Conservation (phyloP, 2,888 invertebrate species). For the Drosophila flavopinicola region DNA sequence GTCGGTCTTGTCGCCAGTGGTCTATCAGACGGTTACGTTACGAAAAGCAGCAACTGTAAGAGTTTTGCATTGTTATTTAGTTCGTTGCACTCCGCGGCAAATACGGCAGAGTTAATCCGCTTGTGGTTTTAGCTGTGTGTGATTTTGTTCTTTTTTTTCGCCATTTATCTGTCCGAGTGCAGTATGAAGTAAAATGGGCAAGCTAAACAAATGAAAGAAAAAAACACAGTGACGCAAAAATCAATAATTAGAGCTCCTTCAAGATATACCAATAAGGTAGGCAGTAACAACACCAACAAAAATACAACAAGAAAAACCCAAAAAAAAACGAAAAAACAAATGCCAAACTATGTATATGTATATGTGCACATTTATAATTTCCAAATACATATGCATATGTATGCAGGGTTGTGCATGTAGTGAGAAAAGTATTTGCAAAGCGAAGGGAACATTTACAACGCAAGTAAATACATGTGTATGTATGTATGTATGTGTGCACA, state of each 20-base stretch:
- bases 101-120: slow-evolving; percentile 3
- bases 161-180: slow-evolving; percentile 28
- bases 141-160: slow-evolving; percentile 23
- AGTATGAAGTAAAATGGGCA: slow-evolving; percentile 19
- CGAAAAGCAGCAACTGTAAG: slow-evolving; percentile 2
- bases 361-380: slow-evolving; percentile 5
- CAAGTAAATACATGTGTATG: not conserved
- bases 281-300: slow-evolving; percentile 35
- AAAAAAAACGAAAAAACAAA: too few species aligned
- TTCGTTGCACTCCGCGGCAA: slow-evolving; percentile 6
- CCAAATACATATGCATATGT: slow-evolving; percentile 9
- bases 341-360: slow-evolving; percentile 1
- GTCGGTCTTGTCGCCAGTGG: slow-evolving; percentile 11
- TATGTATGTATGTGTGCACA: not conserved
- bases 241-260: slow-evolving; percentile 65
- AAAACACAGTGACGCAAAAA: slow-evolving; percentile 61
- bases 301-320: too few species aligned
- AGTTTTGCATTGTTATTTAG: slow-evolving; percentile 2
- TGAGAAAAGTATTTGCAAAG: not conserved
- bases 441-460: not conserved
- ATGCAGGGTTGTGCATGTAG: slow-evolving; percentile 5
- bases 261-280: slow-evolving; percentile 50
- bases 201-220: slow-evolving; percentile 27
- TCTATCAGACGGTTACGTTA: slow-evolving; percentile 4
- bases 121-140: slow-evolving; percentile 26